Base-by-base conservation (phyloP, 2,888 invertebrate genomes). In the Plusia festucae region DNA sequence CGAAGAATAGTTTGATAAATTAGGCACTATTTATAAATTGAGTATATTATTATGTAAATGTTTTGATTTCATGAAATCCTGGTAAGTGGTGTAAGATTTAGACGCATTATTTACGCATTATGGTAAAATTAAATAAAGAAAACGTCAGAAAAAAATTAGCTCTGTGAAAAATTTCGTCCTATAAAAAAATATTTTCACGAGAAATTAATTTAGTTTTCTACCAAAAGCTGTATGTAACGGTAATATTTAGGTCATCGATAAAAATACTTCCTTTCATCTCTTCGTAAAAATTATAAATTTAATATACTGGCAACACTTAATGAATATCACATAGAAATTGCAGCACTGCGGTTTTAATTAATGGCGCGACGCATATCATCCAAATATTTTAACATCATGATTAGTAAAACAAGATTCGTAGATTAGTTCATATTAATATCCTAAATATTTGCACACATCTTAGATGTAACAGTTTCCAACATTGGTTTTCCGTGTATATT, bases 331-430 rank as follows among this genome's bases (percentile, higher is more conserved):
- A 52, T 34, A 71, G 52, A 20, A 51, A 34, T 54, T 44, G 16
- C n/a, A 15, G 24, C 18, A 70, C 75, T 16, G 63, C 9, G 75
- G 49, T 75, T 52, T 56, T 7, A 52, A 30, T 15, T 30, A 49
- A 27, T 62, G 54, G 55, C 52, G 63, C 22, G 15, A 20, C 53
- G 59, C 20, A 11, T 30, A 44, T n/a, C n/a, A 53, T 60, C 68
- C 22, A 55, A 56, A 70, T 76, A 57, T 64, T 54, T 40, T 78
- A 58, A 70, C 46, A 57, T 22, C 22, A 16, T 54, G 66, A 78
- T 78, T 65, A 15, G 15, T 40, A n/a, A n/a, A 40, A n/a, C 40
- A 0, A 34, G 34, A 34, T 34, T 34, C 13, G 3, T 9, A 34
- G 40, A 40, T 40, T 40, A 40, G 4, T 34, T 15, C 15, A 34